Conservation (phyloP, 2,797 vertebrate species). For the Acanthopagrus latus region DNA sequence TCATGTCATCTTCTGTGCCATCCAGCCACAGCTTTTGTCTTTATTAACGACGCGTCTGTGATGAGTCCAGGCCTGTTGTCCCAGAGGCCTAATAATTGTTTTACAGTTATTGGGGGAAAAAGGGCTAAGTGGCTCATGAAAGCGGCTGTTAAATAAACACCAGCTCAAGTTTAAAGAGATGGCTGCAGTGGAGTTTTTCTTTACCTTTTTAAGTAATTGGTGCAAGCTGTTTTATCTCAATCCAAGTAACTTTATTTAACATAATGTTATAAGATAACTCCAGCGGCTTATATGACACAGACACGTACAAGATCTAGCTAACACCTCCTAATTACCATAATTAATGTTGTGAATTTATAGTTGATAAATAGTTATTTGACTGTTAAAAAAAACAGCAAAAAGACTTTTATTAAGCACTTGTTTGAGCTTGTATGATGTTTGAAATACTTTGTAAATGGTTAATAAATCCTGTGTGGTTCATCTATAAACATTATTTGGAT, state of each 20-base stretch:
- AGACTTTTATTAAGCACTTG: no score
- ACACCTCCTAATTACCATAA: no score
- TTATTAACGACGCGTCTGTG: slow-evolving; percentile 80
- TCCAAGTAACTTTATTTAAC: slow-evolving; percentile 11
- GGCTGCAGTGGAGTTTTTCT: slow-evolving; percentile 6
- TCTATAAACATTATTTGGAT: no score
- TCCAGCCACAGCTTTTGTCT: slow-evolving; percentile 44
- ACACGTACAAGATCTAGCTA: neutral
- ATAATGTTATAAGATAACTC: neutral
- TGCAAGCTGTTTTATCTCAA: slow-evolving; percentile 51
- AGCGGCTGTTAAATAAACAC: slow-evolving; percentile 83
- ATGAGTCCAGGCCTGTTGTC: slow-evolving; percentile 66
- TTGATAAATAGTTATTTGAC: no score
- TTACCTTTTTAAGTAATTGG: slow-evolving; percentile 60
- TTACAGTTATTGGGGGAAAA: slow-evolving; percentile 77
- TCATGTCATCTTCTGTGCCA: slow-evolving; percentile 66
- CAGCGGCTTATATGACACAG: neutral
- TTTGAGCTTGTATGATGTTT: no score
- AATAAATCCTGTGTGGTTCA: no score
- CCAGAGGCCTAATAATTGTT: slow-evolving; percentile 73
- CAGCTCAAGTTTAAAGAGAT: slow-evolving; percentile 55
- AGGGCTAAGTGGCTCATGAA: slow-evolving; percentile 80
- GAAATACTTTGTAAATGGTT: no score
- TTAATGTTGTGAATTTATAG: no score
- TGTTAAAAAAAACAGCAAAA: no score